Evolutionary conservation across 2,113 vertebrate genomes (phyloP), one percentile per base, ranked within the genome.

Genomic region (Turnix velox): DNA sequence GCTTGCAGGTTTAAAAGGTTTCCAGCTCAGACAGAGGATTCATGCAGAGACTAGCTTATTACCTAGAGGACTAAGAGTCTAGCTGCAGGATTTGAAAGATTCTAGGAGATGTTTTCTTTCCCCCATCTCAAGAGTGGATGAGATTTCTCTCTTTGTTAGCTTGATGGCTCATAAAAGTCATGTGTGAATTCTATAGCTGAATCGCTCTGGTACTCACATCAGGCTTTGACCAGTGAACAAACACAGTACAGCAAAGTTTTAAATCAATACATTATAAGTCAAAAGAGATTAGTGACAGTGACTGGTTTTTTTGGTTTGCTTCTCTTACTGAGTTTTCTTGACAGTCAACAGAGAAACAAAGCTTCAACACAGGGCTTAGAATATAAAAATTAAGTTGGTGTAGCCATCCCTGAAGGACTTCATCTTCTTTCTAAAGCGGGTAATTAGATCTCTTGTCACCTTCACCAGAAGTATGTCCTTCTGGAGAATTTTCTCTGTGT

Each of bases 221-320:
- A 66, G 45, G 5, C n/a, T 87, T 78, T 94, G 46, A 91, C 48
- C 33, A 58, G 15, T 65, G 71, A 89, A 63, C n/a, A 79, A 89
- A 72, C 8, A 37, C 9, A 63, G n/a, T 33, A 68, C 14, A 33
- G 54, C 15, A 31, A 40, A n/a, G 12, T 84, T 93, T 83, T 83
- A n/a, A 85, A 87, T 82, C 61, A 39, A 45, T 72, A 54, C 37
- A 14, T 49, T 87, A 85, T 76, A 87, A 69, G 37, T 90, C 66
- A 61, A 75, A 82, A 58, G 19, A 72, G 54, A 82, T 84, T 84
- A 90, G 87, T 80, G 66, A 92, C 62, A 90, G 74, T 58, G 31
- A 6, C n/a, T 75, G 59, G 5, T 79, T 91, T 83, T 91, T 90
- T 62, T 87, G 48, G 30, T 94, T 96, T 91, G 33, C 42, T 91